A percentile compares a stretch with the other conserved stretches of the same genome.
Conservation (phyloP, 2,888 invertebrate species). For the Tenthredo distinguenda region DNA sequence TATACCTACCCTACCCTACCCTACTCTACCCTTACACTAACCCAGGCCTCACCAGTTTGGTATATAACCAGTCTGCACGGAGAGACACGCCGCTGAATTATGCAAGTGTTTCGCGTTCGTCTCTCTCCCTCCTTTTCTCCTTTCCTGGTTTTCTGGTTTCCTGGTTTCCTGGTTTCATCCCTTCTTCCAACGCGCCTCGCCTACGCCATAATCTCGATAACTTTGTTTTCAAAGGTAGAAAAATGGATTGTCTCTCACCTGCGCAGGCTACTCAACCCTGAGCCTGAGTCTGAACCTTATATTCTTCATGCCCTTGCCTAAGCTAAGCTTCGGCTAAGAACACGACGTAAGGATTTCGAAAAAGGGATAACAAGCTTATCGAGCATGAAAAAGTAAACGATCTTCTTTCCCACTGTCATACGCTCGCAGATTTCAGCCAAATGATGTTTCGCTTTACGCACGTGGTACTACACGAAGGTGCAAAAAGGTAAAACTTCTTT, state of each 20-base stretch:
- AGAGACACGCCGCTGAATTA: slow-evolving; percentile 65
- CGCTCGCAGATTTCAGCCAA: not conserved
- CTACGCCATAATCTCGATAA: slow-evolving; percentile 31
- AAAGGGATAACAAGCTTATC: slow-evolving; percentile 22
- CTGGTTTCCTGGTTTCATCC: not conserved
- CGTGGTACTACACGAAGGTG: not conserved
- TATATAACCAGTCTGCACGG: not conserved
- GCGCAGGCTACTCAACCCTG: not conserved
- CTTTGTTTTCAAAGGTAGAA: slow-evolving; percentile 29
- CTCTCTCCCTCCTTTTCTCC: not conserved
- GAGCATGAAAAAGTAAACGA: not conserved
- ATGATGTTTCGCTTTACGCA: not conserved
- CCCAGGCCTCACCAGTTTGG: not conserved
- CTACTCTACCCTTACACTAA: not conserved
- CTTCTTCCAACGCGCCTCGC: not conserved
- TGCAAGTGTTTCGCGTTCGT: slow-evolving; percentile 59
- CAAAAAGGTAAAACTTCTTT: not conserved
- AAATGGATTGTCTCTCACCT: slow-evolving; percentile 27
- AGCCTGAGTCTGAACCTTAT: not conserved
- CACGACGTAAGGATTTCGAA: not conserved
- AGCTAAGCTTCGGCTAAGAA: not conserved
- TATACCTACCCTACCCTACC: not conserved
- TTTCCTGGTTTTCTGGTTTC: not conserved
- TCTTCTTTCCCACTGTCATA: not conserved
- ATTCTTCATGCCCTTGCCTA: slow-evolving; percentile 5